Conservation (phyloP, 2,113 vertebrate species). For the Syrmaticus mikado region DNA sequence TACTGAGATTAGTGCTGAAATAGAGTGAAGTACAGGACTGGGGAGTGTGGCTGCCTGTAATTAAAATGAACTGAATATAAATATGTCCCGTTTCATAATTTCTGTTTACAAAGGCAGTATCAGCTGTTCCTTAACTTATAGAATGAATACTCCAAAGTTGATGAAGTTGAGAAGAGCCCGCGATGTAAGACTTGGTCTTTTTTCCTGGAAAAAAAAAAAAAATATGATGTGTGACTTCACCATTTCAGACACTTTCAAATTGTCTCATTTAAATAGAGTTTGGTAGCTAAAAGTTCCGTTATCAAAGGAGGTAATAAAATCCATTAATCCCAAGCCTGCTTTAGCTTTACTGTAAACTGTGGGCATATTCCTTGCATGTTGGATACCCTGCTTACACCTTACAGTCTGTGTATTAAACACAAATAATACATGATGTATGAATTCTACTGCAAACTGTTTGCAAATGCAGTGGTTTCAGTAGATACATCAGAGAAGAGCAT, state of each 20-base stretch:
- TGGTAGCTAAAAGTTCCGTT: background rate
- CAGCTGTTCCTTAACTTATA: background rate
- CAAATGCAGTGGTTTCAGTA: background rate
- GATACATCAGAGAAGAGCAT: background rate
- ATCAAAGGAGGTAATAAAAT: background rate
- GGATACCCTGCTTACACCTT: background rate
- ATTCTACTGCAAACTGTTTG: background rate
- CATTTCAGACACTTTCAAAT: background rate
- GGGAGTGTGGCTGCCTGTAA: background rate
- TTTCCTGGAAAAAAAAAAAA: background rate
- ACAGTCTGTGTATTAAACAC: background rate
- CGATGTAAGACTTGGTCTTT: background rate
- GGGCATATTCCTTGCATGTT: background rate
- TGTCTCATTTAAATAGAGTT: background rate
- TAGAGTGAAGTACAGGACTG: background rate
- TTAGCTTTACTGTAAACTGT: background rate
- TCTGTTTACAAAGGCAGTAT: background rate
- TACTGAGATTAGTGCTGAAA: background rate
- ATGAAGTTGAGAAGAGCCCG: background rate
- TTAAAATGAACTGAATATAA: background rate
- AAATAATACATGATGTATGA: background rate
- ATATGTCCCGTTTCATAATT: background rate
- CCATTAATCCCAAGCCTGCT: background rate
- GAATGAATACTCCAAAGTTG: background rate
- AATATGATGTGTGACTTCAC: background rate